phyloP scores from a whole-genome alignment of 1,140 invertebrate genomes.

The Dendrolimus kikuchii region DNA sequence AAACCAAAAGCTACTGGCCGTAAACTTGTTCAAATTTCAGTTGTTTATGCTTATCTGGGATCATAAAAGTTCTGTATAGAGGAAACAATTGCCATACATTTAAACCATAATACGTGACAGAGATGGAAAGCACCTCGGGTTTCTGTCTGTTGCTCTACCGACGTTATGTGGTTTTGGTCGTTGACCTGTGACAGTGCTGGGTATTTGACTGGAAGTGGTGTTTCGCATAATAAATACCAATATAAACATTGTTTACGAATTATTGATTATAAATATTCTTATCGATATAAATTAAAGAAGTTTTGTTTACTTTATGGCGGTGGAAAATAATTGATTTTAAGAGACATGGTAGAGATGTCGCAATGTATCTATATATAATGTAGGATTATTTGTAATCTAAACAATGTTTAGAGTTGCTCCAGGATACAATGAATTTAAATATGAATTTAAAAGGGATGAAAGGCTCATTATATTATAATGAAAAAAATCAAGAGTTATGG shows the following conservation, averaged over 20 bases:
- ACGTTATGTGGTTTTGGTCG: background rate
- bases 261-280: background rate
- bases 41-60: no score
- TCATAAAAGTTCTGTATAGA: no score
- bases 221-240: conserved; percentile 3
- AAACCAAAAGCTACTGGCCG: no score
- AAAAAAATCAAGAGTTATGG: no score
- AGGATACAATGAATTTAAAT: no score
- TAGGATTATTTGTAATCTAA: no score
- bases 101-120: background rate
- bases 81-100: background rate
- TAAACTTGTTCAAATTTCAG: no score
- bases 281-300: background rate
- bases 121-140: background rate
- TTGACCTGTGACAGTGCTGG: conserved; percentile 5
- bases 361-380: conserved; percentile 1
- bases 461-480: no score
- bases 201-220: background rate
- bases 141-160: no score
- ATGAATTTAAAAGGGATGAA: no score
- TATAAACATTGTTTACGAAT: background rate
- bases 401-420: no score
- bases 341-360: no score
- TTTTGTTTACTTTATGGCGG: background rate
- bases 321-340: background rate